phyloP scores from a whole-genome alignment of 2,113 vertebrate genomes.

The Albula goreensis region DNA sequence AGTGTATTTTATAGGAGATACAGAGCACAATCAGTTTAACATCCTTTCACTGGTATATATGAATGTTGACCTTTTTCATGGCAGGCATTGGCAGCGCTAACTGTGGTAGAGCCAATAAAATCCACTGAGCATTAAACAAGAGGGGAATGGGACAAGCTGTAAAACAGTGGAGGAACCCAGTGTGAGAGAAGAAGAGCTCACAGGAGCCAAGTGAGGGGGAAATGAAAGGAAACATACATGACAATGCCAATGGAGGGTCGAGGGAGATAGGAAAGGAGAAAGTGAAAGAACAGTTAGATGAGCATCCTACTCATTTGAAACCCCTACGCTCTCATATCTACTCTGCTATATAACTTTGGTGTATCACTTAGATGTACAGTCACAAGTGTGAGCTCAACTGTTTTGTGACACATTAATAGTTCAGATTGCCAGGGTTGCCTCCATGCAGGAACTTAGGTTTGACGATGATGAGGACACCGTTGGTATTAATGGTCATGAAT shows the following conservation, averaged over 20 bases:
- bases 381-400: background rate
- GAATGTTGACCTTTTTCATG: slow-evolving; percentile 62
- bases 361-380: background rate
- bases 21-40: background rate
- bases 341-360: slow-evolving; percentile 5
- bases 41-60: slow-evolving; percentile 34
- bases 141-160: slow-evolving; percentile 20
- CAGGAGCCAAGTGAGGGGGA: background rate
- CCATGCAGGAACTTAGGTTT: background rate
- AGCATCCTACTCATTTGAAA: background rate
- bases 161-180: slow-evolving; percentile 38
- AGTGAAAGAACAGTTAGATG: background rate
- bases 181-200: slow-evolving; percentile 14
- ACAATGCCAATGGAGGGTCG: background rate
- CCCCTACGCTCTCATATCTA: background rate
- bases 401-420: background rate
- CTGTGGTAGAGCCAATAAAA: slow-evolving; percentile 51
- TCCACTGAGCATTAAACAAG: slow-evolving; percentile 42
- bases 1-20: background rate
- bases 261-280: background rate
- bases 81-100: slow-evolving; percentile 48
- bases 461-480: background rate
- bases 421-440: background rate
- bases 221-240: background rate
- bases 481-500: too few species aligned